Conservation (phyloP, 2,113 vertebrate genomes). For the Chrysochloris asiatica region DNA sequence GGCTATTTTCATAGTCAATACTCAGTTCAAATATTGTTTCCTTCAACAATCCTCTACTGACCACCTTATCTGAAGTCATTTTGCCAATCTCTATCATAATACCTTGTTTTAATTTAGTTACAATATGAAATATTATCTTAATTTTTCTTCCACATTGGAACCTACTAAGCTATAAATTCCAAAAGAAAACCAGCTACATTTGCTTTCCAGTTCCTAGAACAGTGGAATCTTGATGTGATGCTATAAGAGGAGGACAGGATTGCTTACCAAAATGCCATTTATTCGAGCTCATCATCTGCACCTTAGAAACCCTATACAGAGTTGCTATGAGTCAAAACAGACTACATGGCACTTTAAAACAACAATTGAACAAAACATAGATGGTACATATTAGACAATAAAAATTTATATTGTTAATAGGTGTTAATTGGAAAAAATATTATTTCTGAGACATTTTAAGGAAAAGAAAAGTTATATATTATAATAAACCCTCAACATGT, state of each 20-base stretch:
- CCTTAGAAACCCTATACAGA: too few relatives aligned
- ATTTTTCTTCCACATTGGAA: background rate
- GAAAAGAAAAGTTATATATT: background rate
- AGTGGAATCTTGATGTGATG: too few relatives aligned
- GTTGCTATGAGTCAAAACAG: too few relatives aligned
- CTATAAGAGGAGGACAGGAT: too few relatives aligned
- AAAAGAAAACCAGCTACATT: constrained; percentile 2
- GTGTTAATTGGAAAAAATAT: background rate
- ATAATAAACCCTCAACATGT: background rate
- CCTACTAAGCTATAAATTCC: background rate
- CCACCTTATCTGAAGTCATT: background rate
- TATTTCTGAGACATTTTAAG: background rate
- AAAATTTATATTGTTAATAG: background rate
- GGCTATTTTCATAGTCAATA: background rate
- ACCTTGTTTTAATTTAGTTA: background rate
- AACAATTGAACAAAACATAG: too few relatives aligned
- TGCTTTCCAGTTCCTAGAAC: background rate
- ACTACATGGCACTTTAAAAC: too few relatives aligned
- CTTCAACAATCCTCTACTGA: background rate
- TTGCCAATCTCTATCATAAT: background rate
- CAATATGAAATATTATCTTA: background rate
- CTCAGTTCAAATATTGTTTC: too few relatives aligned
- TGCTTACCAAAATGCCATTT: too few relatives aligned
- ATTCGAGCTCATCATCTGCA: too few relatives aligned
- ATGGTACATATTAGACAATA: background rate